Conservation (phyloP, 2,888 invertebrate genomes). For the Melieria picta region DNA sequence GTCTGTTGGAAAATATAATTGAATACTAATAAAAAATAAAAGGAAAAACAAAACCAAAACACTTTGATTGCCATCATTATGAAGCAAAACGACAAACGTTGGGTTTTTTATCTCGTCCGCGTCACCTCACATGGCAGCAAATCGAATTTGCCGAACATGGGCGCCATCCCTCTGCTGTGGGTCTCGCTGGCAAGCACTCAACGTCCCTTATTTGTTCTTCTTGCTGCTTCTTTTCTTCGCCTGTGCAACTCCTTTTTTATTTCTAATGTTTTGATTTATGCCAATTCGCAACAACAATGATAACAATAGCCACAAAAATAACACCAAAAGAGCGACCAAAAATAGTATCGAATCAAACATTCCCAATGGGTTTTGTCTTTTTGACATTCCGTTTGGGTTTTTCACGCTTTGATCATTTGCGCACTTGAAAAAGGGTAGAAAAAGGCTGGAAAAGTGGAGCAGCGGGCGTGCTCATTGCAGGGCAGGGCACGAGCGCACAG, state of each 20-base stretch:
- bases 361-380: not conserved
- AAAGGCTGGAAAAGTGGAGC: not conserved
- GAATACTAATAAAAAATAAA: no score
- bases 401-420: not conserved
- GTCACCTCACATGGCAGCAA: no score
- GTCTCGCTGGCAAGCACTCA: no score
- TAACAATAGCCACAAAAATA: constrained; percentile 4
- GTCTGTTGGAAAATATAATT: no score
- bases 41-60: no score
- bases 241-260: not conserved
- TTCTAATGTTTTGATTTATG: constrained; percentile 18
- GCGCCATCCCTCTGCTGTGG: no score
- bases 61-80: no score
- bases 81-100: no score
- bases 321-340: not conserved
- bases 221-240: no score
- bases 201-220: no score
- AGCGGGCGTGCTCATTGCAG: not conserved
- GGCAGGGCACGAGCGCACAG: not conserved
- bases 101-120: no score
- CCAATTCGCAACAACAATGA: not conserved
- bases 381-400: not conserved
- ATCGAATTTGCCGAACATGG: no score
- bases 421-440: not conserved
- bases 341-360: not conserved